Conservation (phyloP, 2,797 vertebrate genomes). For the Takifugu rubripes region DNA sequence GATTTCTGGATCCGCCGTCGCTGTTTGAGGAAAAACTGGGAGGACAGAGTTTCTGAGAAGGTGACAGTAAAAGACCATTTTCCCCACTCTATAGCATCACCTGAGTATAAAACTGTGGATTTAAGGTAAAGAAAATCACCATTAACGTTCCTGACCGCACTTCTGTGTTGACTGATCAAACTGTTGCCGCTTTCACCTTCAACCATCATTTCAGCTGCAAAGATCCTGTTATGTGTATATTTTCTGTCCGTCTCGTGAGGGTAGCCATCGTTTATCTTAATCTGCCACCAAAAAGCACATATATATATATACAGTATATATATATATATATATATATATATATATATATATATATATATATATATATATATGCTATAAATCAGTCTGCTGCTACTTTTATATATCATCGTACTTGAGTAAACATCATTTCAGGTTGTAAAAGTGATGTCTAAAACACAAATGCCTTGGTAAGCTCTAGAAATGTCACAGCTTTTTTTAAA, state of each 20-base stretch:
- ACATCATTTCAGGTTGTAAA: slow-evolving; percentile 38
- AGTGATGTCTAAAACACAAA: slow-evolving; percentile 37
- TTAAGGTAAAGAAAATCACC: slow-evolving; percentile 20
- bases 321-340: no score
- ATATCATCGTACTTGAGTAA: slow-evolving; percentile 29
- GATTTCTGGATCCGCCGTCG: slow-evolving; percentile 18
- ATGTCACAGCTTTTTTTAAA: neutral
- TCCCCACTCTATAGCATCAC: slow-evolving; percentile 55
- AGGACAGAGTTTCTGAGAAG: slow-evolving; percentile 26
- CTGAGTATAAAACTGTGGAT: slow-evolving; percentile 43
- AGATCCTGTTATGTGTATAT: neutral
- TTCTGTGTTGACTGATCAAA: slow-evolving; percentile 3
- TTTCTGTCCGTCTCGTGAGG: neutral
- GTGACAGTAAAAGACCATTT: slow-evolving; percentile 58
- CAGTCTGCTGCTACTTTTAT: slow-evolving; percentile 35
- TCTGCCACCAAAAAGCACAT: neutral
- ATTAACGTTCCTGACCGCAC: slow-evolving; percentile 41
- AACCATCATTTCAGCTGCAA: neutral
- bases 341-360: no score
- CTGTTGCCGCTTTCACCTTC: slow-evolving; percentile 19
- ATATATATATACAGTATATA: no score
- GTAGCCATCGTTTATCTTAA: neutral
- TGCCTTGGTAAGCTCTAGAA: slow-evolving; percentile 47
- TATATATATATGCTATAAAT: no score
- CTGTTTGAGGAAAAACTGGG: slow-evolving; percentile 16